phyloP scores from a whole-genome alignment of 2,113 vertebrate species.

The Malurus alboscapulatus region DNA sequence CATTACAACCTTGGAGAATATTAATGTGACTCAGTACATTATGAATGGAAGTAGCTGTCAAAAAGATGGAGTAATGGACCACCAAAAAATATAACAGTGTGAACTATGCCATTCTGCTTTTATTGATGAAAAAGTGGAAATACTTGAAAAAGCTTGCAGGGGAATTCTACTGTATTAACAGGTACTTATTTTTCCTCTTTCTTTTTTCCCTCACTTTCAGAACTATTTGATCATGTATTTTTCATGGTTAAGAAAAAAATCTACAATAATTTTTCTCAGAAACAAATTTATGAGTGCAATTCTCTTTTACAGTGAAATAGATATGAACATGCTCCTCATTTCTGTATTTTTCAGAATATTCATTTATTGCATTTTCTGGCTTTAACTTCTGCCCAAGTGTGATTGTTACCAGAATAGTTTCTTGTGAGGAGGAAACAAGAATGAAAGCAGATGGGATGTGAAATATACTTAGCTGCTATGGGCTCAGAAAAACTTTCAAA shows the following conservation, averaged over 20 bases:
- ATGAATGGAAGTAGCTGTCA: not conserved
- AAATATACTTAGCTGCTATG: slow-evolving; percentile 5
- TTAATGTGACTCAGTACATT: not conserved
- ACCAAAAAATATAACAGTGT: not conserved
- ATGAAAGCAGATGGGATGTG: slow-evolving; percentile 39
- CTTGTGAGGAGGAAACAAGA: slow-evolving; percentile 10
- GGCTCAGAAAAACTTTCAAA: not conserved
- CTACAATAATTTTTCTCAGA: not conserved
- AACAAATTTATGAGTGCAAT: not conserved
- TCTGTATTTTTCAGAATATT: not conserved
- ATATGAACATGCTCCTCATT: not conserved
- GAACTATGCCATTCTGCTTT: not conserved
- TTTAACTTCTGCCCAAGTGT: not conserved
- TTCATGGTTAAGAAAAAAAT: slow-evolving; percentile 22
- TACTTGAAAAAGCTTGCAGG: not conserved
- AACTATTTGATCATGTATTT: not conserved
- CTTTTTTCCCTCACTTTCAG: not conserved
- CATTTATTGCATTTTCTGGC: not conserved
- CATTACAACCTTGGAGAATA: not conserved
- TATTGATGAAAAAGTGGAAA: slow-evolving; percentile 9
- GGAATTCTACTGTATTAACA: not conserved
- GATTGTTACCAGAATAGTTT: slow-evolving; percentile 33
- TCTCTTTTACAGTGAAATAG: not conserved
- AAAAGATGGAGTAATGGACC: not conserved
- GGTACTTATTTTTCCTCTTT: not conserved